Evolutionary conservation across 2,113 vertebrate genomes (phyloP).

Genomic region (Rhegmatorhina hoffmannsi): DNA sequence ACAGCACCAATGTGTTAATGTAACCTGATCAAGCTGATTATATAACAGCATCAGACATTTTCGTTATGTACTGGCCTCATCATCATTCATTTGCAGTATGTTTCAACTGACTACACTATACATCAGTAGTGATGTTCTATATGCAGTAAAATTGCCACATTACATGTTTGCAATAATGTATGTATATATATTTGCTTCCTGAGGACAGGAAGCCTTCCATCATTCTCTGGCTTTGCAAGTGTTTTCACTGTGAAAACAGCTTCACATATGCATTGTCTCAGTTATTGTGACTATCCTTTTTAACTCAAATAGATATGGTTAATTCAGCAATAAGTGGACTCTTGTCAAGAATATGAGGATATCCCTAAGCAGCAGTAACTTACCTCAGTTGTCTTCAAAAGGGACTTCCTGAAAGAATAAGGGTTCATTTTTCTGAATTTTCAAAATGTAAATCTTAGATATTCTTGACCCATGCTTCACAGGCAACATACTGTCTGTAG

Average conservation of each 20-base stretch:
- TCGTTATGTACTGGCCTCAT: constrained; percentile 37
- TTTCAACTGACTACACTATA: constrained; percentile 43
- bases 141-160: constrained; percentile 27
- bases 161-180: constrained; percentile 33
- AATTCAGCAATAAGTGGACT: not conserved
- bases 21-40: constrained; percentile 59
- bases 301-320: not conserved
- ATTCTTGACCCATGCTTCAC: not conserved
- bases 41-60: constrained; percentile 4
- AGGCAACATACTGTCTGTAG: not conserved
- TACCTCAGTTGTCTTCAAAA: not conserved
- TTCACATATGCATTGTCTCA: not conserved
- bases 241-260: not conserved
- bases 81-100: constrained; percentile 50
- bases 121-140: constrained; percentile 39
- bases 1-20: constrained; percentile 20
- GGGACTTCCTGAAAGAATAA: not conserved
- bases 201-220: not conserved
- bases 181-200: not conserved
- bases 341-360: not conserved
- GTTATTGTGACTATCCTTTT: not conserved
- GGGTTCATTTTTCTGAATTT: not conserved
- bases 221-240: not conserved
- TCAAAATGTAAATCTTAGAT: not conserved
- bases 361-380: not conserved